These are phyloP conservation scores for Drosophila elegans DNA, from an alignment of 1,140 invertebrate species.

Conservation along the genomic window DNA sequence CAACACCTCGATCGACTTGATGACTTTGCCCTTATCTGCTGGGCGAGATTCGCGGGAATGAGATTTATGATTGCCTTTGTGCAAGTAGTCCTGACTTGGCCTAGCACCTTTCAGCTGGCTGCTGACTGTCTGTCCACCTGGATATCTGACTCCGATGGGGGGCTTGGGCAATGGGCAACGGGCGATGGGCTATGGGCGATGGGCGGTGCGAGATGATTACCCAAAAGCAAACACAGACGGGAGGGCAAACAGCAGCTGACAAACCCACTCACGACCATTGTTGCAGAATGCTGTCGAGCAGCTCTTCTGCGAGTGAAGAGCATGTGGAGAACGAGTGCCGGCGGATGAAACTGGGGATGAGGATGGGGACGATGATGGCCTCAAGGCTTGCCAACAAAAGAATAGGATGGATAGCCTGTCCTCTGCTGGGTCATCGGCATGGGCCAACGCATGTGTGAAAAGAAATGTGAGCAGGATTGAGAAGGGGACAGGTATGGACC, in stretches of 20 bases:
- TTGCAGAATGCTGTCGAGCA: constrained; percentile 62
- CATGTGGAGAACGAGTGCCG: constrained; percentile 1
- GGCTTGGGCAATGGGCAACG: constrained; percentile 23
- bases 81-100: constrained; percentile 30
- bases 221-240: constrained; percentile 80
- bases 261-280: constrained; percentile 53
- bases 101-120: constrained; percentile 31
- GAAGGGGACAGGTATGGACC: constrained; percentile 16
- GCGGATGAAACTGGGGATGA: background rate
- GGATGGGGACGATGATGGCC: constrained; percentile 50
- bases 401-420: constrained; percentile 42
- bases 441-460: constrained; percentile 70
- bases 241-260: constrained; percentile 63
- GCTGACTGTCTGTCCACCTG: constrained; percentile 17
- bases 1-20: constrained; percentile 32
- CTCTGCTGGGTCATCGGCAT: constrained; percentile 37
- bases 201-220: constrained; percentile 73
- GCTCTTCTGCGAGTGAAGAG: constrained; percentile 26
- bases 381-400: constrained; percentile 73
- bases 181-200: constrained; percentile 25
- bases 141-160: constrained; percentile 18
- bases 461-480: constrained; percentile 39
- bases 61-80: constrained; percentile 52
- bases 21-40: constrained; percentile 19
- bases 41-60: constrained; percentile 27